A percentile compares a stretch with the other conserved stretches of the same genome.
phyloP scores from a whole-genome alignment of 2,797 vertebrate species.

The Karalla daura region DNA sequence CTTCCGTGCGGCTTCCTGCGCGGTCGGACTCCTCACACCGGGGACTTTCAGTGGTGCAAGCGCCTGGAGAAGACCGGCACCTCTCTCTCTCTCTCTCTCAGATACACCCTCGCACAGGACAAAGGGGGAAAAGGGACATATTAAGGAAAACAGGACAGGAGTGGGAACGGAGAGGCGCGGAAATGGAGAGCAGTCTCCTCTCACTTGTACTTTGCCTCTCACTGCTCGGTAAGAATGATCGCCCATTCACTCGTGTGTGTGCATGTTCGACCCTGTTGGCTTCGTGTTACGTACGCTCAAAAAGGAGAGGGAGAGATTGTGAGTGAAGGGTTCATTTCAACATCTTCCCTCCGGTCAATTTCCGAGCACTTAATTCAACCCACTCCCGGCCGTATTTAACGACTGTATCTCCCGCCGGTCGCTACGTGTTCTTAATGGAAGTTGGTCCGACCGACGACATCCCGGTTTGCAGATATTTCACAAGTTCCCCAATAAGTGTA shows the following conservation, averaged over 20 bases:
- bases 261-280: background rate
- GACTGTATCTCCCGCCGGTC: background rate
- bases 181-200: conserved; percentile 44
- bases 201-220: conserved; percentile 31
- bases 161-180: conserved; percentile 6
- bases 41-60: conserved; percentile 59
- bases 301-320: too few species aligned
- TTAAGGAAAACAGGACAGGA: background rate
- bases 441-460: too few species aligned
- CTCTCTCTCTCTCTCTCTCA: too few species aligned
- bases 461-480: too few species aligned
- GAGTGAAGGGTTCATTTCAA: too few species aligned
- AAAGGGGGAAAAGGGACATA: conserved; percentile 45
- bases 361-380: too few species aligned
- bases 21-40: conserved; percentile 19
- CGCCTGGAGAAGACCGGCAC: conserved; percentile 52
- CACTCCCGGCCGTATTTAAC: too few species aligned
- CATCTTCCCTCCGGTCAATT: too few species aligned
- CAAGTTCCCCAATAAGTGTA: background rate
- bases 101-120: conserved; percentile 54
- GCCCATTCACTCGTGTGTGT: conserved; percentile 56
- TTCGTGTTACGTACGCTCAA: too few species aligned
- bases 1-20: conserved; percentile 52
- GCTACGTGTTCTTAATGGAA: background rate
- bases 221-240: conserved; percentile 65